Evolutionary conservation across 2,888 invertebrate species (phyloP), one percentile per base, ranked within the genome.

Genomic region (Periphyllus acericola): DNA sequence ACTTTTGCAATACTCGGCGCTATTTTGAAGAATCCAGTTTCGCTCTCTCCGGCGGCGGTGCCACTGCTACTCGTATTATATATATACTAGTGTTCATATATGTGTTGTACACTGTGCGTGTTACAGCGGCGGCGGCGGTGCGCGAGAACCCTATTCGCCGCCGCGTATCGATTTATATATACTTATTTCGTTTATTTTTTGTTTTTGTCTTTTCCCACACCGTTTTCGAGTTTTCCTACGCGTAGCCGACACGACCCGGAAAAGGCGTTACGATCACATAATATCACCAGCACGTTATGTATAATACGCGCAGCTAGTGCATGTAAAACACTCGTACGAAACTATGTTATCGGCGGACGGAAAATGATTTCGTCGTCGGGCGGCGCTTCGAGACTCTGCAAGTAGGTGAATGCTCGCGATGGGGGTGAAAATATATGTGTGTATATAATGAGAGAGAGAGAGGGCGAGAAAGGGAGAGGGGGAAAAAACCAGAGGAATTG

Each of bases 1-100:
- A 87, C 81, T 87, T 81, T 81, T 75, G 81, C 87, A 71, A 80
- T 74, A 79, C 87, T 80, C n/a, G n/a, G 46, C 14, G 34, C 46
- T 78, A 11, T 75, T 74, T 74, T 40, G 75, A 75, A 40, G 75
- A 84, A 84, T 84, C 83, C 75, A 66, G 83, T 84, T 84, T 76
- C 46, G 46, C 83, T 76, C 60, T 76, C 60, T 46, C 29, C 29
- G 75, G 36, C 46, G n/a, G 25, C 55, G 55, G n/a, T 68, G 36
- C 66, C 32, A 71, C 32, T 32, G 14, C 71, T 79, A 52, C 19
- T 29, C 60, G 17, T 66, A 36, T 66, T 19, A 2, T 60, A 60
- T 19, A 32, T 72, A 32, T 6, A 32, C 40, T 14, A 29, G 17
- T 29, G 17, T 29, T 19, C 11, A 11, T 32, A 32, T 14, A 29